Evolutionary conservation across 1,140 invertebrate genomes (phyloP).

Genomic region (Leptopilina boulardi): DNA sequence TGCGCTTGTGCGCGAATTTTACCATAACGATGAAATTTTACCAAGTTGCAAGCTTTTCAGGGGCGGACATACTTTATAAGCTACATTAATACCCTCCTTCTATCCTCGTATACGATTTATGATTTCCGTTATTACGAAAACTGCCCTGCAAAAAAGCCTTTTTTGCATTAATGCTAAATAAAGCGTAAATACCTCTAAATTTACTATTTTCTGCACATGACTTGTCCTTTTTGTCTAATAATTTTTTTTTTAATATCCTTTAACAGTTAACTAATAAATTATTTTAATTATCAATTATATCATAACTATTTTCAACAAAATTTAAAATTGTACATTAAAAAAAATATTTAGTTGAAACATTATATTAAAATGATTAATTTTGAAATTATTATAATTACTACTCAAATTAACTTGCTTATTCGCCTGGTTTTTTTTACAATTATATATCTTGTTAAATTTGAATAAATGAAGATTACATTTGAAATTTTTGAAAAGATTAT

Average conservation of each 20-base stretch:
- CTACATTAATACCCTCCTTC: not conserved
- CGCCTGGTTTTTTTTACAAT: no score
- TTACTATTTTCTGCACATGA: not conserved
- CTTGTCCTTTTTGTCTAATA: not conserved
- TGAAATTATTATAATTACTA: no score
- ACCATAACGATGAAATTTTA: conserved; percentile 14
- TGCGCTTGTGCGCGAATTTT: conserved; percentile 20
- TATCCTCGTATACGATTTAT: not conserved
- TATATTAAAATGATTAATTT: no score
- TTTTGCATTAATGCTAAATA: not conserved
- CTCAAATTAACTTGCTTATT: no score
- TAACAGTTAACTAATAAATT: no score
- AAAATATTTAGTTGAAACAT: no score
- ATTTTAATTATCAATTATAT: no score
- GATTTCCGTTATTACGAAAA: conserved; percentile 33
- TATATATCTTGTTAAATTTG: not conserved
- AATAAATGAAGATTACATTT: not conserved
- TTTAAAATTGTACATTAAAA: no score
- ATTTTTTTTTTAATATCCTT: no score
- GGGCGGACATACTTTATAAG: conserved; percentile 22
- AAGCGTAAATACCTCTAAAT: conserved; percentile 1
- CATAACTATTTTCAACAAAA: no score
- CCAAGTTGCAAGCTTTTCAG: conserved; percentile 30
- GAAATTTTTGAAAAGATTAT: not conserved
- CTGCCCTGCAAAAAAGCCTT: not conserved